These are phyloP conservation scores for Chrysotoxum bicinctum DNA, from an alignment of 2,888 invertebrate genomes.

Conservation along the genomic window DNA sequence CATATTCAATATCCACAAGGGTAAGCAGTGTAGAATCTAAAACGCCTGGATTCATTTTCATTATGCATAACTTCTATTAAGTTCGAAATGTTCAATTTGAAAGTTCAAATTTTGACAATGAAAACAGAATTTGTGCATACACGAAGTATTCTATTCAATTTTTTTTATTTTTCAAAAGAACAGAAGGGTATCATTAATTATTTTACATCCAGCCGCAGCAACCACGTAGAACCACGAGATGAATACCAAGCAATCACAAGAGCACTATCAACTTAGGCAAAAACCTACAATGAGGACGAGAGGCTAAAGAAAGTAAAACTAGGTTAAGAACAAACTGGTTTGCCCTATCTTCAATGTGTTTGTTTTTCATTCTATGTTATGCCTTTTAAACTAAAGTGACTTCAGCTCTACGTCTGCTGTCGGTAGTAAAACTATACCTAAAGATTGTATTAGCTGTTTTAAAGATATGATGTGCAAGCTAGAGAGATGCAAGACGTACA, in stretches of 20 bases:
- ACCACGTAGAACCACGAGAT: neutral
- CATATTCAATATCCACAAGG: too few species aligned
- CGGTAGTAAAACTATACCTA: neutral
- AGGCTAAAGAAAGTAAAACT: slow-evolving; percentile 67
- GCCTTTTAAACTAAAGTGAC: slow-evolving; percentile 42
- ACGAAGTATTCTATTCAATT: neutral
- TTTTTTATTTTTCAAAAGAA: neutral
- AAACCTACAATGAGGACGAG: slow-evolving; percentile 49
- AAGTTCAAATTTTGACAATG: neutral
- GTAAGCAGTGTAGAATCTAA: too few species aligned
- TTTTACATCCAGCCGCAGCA: neutral
- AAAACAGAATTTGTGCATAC: neutral
- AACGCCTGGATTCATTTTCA: too few species aligned
- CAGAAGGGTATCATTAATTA: neutral
- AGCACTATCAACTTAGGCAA: neutral
- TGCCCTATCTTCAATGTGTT: slow-evolving; percentile 59
- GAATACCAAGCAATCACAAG: neutral
- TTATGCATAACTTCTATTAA: too few species aligned
- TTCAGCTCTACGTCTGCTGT: slow-evolving; percentile 27
- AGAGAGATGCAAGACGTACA: slow-evolving; percentile 18
- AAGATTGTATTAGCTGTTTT: neutral
- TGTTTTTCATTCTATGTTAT: slow-evolving; percentile 25
- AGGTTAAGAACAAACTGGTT: slow-evolving; percentile 73
- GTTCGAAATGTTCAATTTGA: neutral
- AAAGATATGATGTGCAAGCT: slow-evolving; percentile 29